Conservation (phyloP, 2,113 vertebrate species). For the Telmatochromis brachygnathus region DNA sequence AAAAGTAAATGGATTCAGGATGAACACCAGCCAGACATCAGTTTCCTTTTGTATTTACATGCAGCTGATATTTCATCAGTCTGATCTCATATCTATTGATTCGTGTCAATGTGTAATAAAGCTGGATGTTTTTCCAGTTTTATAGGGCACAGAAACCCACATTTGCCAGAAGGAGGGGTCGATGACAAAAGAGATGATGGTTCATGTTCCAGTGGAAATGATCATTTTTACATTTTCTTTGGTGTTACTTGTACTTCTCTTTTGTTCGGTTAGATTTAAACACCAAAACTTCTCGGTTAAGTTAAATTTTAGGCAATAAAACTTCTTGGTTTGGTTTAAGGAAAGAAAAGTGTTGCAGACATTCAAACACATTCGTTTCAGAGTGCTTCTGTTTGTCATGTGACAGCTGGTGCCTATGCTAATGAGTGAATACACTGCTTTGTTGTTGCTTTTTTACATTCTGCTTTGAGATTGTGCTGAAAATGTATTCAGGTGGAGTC, state of each 20-base stretch:
- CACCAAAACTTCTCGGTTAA: fast-evolving
- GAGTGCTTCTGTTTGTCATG: background rate
- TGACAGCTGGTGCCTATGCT: background rate
- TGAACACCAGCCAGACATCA: background rate
- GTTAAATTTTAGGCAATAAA: background rate
- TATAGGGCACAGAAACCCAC: background rate
- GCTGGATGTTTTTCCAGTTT: background rate
- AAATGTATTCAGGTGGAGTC: background rate
- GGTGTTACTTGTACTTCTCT: background rate
- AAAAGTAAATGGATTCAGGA: background rate
- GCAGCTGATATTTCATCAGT: background rate
- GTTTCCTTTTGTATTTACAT: background rate
- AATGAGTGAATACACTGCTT: background rate
- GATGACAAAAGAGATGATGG: background rate
- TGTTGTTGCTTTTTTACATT: background rate
- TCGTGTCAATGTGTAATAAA: background rate
- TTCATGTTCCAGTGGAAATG: fast-evolving
- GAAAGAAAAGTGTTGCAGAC: background rate
- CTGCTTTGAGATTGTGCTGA: fast-evolving
- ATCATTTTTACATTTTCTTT: background rate
- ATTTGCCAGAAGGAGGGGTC: background rate
- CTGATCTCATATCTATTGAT: background rate
- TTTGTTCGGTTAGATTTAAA: background rate
- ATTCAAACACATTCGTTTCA: background rate
- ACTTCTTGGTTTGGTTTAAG: fast-evolving